Evolutionary conservation across 2,797 vertebrate species (phyloP).

Genomic region (Bradypodion ventrale): DNA sequence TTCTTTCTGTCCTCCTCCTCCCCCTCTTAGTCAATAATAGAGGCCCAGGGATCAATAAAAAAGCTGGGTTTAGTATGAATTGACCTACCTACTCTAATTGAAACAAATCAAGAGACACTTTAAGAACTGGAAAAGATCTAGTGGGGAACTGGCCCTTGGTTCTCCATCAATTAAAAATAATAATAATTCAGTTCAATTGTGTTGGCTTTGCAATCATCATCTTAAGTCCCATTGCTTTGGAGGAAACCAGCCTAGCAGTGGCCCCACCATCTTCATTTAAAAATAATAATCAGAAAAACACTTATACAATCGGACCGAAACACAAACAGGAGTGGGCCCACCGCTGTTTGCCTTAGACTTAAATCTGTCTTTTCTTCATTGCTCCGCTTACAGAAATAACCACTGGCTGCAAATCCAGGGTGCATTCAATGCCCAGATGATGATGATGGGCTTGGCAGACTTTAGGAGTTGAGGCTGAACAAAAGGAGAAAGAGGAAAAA

Average conservation of each 20-base stretch:
- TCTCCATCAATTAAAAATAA: not conserved
- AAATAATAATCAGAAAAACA: constrained; percentile 54
- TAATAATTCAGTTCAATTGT: not conserved
- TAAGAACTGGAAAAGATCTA: too few species aligned
- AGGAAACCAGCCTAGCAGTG: constrained; percentile 35
- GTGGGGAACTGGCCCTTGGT: not conserved
- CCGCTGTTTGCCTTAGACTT: constrained; percentile 72
- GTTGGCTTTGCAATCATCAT: not conserved
- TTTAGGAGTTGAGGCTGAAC: constrained; percentile 47
- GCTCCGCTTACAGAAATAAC: constrained; percentile 69
- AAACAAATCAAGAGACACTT: too few species aligned
- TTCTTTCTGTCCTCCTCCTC: not conserved
- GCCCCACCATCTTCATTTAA: constrained; percentile 47
- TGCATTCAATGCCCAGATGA: constrained; percentile 40
- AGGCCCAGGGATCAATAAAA: too few species aligned
- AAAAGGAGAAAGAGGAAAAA: constrained; percentile 56
- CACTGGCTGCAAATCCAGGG: constrained; percentile 39
- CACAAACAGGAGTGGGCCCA: constrained; percentile 72
- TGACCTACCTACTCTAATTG: too few species aligned
- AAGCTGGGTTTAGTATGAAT: too few species aligned
- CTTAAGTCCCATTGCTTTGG: constrained; percentile 31
- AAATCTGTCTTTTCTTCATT: constrained; percentile 54
- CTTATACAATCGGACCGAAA: constrained; percentile 70
- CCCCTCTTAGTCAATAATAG: too few species aligned
- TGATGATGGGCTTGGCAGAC: constrained; percentile 47